Evolutionary conservation across 1,140 invertebrate genomes (phyloP).

Genomic region (Uloborus diversus): DNA sequence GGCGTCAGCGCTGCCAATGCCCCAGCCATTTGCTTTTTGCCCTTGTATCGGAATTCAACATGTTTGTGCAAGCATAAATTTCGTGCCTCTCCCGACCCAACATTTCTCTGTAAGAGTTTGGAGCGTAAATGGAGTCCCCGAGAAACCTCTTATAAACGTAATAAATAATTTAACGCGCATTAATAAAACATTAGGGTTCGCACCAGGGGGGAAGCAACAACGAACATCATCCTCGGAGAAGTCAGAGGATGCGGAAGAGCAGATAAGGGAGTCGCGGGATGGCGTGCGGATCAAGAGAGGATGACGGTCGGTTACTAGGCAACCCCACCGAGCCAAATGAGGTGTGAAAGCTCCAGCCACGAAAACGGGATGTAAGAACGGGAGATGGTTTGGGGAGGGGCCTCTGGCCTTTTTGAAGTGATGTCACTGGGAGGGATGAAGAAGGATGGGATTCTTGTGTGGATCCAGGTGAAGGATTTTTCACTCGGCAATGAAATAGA

Average conservation of each 20-base stretch:
- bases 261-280: no score
- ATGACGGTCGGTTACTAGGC: constrained; percentile 39
- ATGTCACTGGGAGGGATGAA: not conserved
- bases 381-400: not conserved
- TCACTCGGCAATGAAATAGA: no score
- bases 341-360: constrained; percentile 47
- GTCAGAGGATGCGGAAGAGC: constrained; percentile 2
- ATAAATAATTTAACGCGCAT: constrained; percentile 54
- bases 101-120: no score
- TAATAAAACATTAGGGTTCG: constrained; percentile 51
- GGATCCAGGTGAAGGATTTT: no score
- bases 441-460: no score
- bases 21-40: no score
- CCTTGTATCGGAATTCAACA: no score
- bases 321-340: constrained; percentile 44
- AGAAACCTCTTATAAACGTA: constrained; percentile 23
- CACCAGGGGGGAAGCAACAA: not conserved
- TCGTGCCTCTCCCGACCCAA: no score
- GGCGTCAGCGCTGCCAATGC: no score
- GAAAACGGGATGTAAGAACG: constrained; percentile 12
- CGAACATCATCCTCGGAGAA: not conserved
- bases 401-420: not conserved
- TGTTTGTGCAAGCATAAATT: no score
- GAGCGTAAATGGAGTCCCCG: constrained; percentile 7
- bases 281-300: constrained; percentile 38